Conservation (phyloP, 2,113 vertebrate species). For the Grantiella picta region DNA sequence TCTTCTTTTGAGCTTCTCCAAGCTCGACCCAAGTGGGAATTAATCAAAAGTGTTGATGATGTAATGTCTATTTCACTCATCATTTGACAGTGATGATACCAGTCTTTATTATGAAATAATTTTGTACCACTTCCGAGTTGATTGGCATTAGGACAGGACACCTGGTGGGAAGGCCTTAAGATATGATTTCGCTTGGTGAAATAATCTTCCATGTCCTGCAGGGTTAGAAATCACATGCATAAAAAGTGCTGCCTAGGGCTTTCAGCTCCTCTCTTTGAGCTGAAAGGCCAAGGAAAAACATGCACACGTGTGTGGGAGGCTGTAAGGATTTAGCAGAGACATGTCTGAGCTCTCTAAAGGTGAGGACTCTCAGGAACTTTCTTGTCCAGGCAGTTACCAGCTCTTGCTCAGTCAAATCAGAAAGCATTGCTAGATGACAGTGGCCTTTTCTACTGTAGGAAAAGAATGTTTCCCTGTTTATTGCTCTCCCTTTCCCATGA, state of each 20-base stretch:
- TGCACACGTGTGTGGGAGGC: fast-evolving
- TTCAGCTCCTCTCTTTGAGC: background rate
- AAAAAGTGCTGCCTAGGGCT: background rate
- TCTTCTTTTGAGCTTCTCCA: background rate
- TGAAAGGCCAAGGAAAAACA: background rate
- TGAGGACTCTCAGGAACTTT: background rate
- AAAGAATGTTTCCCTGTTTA: background rate
- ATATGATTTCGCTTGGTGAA: background rate
- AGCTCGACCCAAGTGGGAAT: background rate
- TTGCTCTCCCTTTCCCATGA: background rate
- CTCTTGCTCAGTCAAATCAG: background rate
- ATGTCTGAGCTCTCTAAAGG: background rate
- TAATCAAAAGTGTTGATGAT: background rate
- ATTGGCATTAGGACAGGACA: background rate
- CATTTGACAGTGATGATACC: background rate
- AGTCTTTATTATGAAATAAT: background rate
- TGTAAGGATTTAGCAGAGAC: background rate
- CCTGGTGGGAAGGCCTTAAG: background rate
- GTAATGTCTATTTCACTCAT: background rate
- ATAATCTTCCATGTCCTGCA: background rate
- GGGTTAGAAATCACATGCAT: background rate
- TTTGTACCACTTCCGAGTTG: background rate
- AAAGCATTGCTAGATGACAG: background rate
- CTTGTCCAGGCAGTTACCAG: background rate
- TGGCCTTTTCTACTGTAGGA: background rate